These are phyloP conservation scores for Spinus olivaceus DNA, from an alignment of 2,797 vertebrate genomes.

Conservation along the genomic window DNA sequence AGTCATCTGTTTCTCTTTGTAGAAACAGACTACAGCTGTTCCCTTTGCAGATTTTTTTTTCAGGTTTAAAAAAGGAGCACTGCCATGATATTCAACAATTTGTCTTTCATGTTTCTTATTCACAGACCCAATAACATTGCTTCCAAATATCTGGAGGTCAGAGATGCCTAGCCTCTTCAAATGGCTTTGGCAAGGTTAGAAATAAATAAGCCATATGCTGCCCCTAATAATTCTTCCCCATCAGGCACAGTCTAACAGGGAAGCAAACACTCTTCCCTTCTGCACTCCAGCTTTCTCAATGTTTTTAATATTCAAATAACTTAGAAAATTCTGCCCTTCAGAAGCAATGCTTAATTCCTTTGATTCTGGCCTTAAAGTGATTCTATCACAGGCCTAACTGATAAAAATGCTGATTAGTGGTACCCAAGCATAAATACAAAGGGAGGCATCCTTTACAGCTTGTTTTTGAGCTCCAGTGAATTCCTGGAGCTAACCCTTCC, in stretches of 20 bases:
- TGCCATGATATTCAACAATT: background rate
- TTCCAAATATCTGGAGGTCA: background rate
- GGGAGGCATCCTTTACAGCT: background rate
- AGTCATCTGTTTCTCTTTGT: constrained; percentile 51
- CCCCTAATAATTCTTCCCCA: background rate
- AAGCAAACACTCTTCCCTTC: background rate
- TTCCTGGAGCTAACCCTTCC: background rate
- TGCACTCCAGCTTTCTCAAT: background rate
- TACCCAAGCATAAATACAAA: background rate
- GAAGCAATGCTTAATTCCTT: background rate
- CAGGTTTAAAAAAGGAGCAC: background rate
- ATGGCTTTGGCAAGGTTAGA: background rate
- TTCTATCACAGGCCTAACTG: background rate
- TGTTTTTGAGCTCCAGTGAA: constrained; percentile 20
- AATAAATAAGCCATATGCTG: background rate
- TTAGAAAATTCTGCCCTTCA: background rate
- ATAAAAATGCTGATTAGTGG: background rate
- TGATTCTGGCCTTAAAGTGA: background rate
- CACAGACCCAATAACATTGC: background rate
- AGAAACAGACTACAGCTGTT: constrained; percentile 52
- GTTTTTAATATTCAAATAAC: background rate
- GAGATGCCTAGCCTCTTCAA: background rate
- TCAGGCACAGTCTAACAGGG: background rate
- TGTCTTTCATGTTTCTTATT: background rate
- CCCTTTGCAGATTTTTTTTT: background rate